phyloP scores from a whole-genome alignment of 2,888 invertebrate species.

The Drosophila affinis region DNA sequence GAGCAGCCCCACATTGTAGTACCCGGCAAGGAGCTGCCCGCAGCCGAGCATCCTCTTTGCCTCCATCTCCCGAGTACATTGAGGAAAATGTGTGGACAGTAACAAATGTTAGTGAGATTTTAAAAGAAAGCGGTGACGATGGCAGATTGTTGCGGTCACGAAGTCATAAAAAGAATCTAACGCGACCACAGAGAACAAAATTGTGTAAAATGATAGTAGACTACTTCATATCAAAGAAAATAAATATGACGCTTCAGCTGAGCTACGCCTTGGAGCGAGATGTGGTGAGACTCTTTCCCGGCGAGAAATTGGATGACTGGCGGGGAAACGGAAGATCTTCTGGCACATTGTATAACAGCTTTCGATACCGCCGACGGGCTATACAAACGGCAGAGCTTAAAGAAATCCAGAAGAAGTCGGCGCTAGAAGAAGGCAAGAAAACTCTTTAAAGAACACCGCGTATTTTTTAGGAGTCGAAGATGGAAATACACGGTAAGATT shows the following conservation, averaged over 20 bases:
- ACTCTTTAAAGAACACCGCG: not conserved
- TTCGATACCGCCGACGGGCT: not conserved
- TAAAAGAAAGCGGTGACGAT: not conserved
- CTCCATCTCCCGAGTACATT: not conserved
- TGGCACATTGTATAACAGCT: not conserved
- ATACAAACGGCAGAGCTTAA: no score
- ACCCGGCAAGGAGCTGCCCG: no score
- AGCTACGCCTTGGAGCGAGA: slow-evolving; percentile 25
- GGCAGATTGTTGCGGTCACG: not conserved
- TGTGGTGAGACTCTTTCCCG: slow-evolving; percentile 66
- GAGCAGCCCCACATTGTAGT: no score
- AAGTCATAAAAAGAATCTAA: not conserved
- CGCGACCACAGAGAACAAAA: not conserved
- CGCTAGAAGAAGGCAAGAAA: not conserved
- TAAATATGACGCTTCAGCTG: slow-evolving; percentile 5
- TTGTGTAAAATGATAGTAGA: not conserved
- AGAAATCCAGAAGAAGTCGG: not conserved
- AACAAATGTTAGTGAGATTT: not conserved
- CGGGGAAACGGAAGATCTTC: not conserved
- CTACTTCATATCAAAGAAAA: not conserved
- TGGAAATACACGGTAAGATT: not conserved
- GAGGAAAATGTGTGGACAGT: not conserved
- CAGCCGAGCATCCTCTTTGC: not conserved
- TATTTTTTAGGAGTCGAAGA: not conserved
- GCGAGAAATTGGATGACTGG: not conserved